phyloP scores from a whole-genome alignment of 2,888 invertebrate species.

The Linnaemya vulpina region DNA sequence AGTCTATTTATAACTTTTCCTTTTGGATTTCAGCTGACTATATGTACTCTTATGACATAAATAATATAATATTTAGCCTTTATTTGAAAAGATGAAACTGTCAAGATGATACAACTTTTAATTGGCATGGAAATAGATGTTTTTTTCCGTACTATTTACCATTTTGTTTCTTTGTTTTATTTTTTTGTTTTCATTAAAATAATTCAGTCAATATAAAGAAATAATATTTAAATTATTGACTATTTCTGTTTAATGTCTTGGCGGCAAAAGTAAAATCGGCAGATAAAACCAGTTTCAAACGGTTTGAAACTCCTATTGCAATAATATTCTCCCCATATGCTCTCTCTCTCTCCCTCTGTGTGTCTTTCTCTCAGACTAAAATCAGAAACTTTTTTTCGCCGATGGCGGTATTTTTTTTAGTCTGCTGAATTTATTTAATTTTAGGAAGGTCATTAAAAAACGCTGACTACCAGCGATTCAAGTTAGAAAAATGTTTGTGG shows the following conservation, averaged over 20 bases:
- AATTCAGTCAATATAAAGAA: background rate
- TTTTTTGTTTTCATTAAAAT: background rate
- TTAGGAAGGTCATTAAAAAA: background rate
- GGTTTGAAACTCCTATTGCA: background rate
- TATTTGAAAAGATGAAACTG: background rate
- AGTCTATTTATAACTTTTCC: too few species aligned
- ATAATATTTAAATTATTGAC: background rate
- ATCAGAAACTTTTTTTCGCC: background rate
- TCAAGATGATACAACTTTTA: background rate
- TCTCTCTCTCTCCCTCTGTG: background rate
- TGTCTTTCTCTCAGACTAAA: background rate
- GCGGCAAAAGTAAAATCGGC: background rate
- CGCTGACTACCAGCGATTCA: background rate
- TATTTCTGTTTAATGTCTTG: background rate
- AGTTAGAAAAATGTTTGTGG: background rate
- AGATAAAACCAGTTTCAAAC: background rate
- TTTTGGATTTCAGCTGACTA: too few species aligned
- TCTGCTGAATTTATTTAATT: background rate
- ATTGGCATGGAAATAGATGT: background rate
- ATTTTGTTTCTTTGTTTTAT: background rate
- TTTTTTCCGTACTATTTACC: too few species aligned
- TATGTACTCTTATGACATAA: too few species aligned
- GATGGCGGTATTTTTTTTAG: background rate
- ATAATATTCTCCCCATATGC: background rate
- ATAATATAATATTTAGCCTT: background rate